Base-by-base conservation (phyloP, 1,140 invertebrate species). In the Apis florea region DNA sequence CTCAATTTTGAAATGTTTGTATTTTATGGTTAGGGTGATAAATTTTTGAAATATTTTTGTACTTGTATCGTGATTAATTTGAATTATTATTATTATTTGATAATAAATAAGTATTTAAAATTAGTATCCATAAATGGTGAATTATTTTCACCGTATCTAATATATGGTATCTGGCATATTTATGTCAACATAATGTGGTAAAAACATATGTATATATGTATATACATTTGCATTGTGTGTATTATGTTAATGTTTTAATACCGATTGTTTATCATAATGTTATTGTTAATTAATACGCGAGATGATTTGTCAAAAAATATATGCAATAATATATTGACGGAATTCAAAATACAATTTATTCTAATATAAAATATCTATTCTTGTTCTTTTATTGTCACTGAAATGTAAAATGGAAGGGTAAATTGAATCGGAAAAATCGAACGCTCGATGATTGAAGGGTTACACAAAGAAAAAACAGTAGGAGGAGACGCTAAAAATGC, bases 391-490 rank as follows among this genome's bases (percentile, higher is more conserved):
- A 12, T 66, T 40, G 21, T 66, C 26, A 66, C 2, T 40, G 64
- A 40, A 73, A 73, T 61, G n/a, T 24, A 51, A 70, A 54, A 15
- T 58, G 2, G 26, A 6, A 54, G 56, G 64, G 61, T 67, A 76
- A 49, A 26, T 66, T 66, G 61, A 76, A 76, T 79, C 21, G 49
- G 21, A 31, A 70, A 56, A 53, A 40, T 40, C 19, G 54, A 70
- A 53, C 8, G 24, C 19, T 3, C 17, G 53, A 15, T 26, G 56
- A 70, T 26, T 31, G 19, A 31, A n/a, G 59, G 59, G 59, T 51
- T 61, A 31, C 24, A 15, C 10, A 19, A 74, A 49, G 59, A 53
- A 51, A 53, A 75, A 21, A 11, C 49, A 64, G 15, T 51, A 10
- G 12, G 10, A 9, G 17, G 24, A 56, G n/a, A n/a, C 2, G 21